Conservation (phyloP, 92 coral and sea anemone species). For the Phenganax stokvisi region DNA sequence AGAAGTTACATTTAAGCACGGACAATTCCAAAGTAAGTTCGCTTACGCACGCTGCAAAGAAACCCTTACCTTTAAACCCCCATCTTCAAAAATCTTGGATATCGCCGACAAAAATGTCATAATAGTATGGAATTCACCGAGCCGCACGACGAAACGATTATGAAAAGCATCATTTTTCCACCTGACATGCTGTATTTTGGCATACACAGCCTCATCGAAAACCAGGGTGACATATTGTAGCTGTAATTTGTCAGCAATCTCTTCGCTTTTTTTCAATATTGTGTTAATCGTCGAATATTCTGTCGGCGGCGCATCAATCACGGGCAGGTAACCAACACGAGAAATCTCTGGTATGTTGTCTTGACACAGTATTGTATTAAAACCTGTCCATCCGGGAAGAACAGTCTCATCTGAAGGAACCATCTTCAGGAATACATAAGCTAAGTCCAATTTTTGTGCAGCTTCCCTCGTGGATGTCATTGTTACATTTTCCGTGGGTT, state of each 20-base stretch:
- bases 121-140: not conserved
- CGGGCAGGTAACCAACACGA: conserved; percentile 16
- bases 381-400: conserved; percentile 17
- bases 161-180: not conserved
- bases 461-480: conserved; percentile 6
- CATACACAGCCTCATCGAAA: not conserved
- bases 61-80: not conserved
- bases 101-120: not conserved
- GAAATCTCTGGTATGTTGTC: conserved; percentile 11
- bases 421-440: conserved; percentile 38
- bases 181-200: conserved; percentile 10
- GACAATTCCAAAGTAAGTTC: no score
- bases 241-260: conserved; percentile 2
- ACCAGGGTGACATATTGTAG: not conserved
- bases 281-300: not conserved
- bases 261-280: not conserved
- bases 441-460: conserved; percentile 32
- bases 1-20: no score
- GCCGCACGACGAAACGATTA: conserved; percentile 1
- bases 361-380: not conserved
- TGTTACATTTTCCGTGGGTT: not conserved
- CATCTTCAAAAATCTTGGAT: not conserved
- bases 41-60: no score
- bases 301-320: conserved; percentile 5
- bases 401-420: conserved; percentile 7